phyloP scores from a whole-genome alignment of 1,140 invertebrate species.

The Belonocnema kinseyi region DNA sequence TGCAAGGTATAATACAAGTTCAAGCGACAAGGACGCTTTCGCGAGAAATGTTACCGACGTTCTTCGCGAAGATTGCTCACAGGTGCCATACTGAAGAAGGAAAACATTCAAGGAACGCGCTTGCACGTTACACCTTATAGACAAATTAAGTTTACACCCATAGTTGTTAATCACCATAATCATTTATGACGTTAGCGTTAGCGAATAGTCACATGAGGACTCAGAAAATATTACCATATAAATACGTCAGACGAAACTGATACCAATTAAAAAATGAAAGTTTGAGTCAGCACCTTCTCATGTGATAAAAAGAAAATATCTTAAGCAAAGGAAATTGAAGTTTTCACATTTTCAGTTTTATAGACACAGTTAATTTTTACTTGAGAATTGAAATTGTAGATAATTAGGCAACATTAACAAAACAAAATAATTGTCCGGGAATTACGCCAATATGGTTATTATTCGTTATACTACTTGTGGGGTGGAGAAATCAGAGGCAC shows the following conservation, averaged over 20 bases:
- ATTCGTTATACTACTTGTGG: not conserved
- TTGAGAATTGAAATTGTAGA: not conserved
- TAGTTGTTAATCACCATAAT: not conserved
- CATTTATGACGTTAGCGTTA: not conserved
- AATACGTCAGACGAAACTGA: constrained; percentile 15
- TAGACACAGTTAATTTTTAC: not conserved
- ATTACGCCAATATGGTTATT: constrained; percentile 9
- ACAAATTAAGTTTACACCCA: not conserved
- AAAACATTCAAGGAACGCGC: not conserved
- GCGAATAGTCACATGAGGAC: not conserved
- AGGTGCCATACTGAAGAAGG: not conserved
- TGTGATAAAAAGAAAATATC: too few relatives aligned
- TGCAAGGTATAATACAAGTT: constrained; percentile 55
- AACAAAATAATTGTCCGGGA: constrained; percentile 13
- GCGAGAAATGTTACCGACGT: constrained; percentile 41
- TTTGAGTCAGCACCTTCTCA: not conserved
- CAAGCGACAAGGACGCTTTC: constrained; percentile 70
- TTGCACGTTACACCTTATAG: not conserved
- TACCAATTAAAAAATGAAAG: constrained; percentile 19
- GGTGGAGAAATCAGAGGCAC: not conserved
- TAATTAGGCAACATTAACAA: constrained; percentile 5
- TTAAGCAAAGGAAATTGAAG: not conserved
- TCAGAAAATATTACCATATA: not conserved
- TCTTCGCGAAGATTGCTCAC: constrained; percentile 7
- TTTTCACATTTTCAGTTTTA: constrained; percentile 18